These are phyloP conservation scores for Montipora cactus DNA, from an alignment of 64 coral and sea anemone genomes.

Conservation along the genomic window DNA sequence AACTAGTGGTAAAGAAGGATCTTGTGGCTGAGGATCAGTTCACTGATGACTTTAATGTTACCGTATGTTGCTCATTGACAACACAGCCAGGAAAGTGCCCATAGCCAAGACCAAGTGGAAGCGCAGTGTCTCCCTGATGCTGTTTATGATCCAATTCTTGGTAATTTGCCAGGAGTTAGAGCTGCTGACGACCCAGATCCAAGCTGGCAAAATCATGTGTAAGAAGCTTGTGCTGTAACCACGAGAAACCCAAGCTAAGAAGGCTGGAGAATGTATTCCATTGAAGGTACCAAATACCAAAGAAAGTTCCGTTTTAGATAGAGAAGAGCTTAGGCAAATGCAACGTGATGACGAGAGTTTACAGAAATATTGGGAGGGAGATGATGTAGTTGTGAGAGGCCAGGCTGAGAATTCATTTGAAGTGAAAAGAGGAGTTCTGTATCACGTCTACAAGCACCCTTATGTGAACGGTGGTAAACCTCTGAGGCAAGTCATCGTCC, in stretches of 20 bases:
- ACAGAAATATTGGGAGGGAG: not conserved
- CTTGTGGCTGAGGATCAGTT: too few species aligned
- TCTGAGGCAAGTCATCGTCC: conserved; percentile 68
- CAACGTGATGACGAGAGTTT: conserved; percentile 22
- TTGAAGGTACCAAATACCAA: too few species aligned
- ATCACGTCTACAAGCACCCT: not conserved
- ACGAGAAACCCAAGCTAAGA: too few species aligned
- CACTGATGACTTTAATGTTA: too few species aligned
- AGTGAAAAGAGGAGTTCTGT: not conserved
- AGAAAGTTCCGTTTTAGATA: not conserved
- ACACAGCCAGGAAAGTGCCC: conserved; percentile 8
- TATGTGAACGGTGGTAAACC: conserved; percentile 3
- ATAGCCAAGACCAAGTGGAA: conserved; percentile 42
- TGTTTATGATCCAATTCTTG: conserved; percentile 3
- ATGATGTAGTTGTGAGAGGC: not conserved
- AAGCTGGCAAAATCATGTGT: conserved; percentile 12
- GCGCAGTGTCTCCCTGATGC: conserved; percentile 63
- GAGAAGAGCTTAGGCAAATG: not conserved
- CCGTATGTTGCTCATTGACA: too few species aligned
- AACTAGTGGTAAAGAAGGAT: conserved; percentile 1
- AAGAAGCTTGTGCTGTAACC: conserved; percentile 1
- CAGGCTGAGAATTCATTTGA: not conserved
- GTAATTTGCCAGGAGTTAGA: conserved; percentile 15
- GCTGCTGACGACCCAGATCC: conserved; percentile 35
- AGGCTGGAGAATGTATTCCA: too few species aligned